Base-by-base conservation (phyloP, 2,113 vertebrate species). In the Thamnaconus septentrionalis region DNA sequence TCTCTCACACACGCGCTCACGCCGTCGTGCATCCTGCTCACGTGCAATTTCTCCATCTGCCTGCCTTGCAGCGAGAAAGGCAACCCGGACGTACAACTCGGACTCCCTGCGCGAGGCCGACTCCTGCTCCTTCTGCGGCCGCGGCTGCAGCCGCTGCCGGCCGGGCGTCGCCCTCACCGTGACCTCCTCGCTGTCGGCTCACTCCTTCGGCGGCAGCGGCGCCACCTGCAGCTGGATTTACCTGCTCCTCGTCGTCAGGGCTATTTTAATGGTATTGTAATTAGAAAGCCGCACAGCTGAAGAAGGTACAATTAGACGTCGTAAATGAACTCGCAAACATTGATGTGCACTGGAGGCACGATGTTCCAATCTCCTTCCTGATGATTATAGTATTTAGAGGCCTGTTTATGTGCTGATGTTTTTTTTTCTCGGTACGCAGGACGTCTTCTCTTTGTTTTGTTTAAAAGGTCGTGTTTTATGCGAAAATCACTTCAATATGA, bases 61-160 rank as follows among this genome's bases (percentile, higher is more conserved):
- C 4, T 47, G 4, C 53, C 18, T 54, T 61, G 78, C 82, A 96
- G 94, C 88, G 44, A 91, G 92, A 82, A 92, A 71, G 83, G 85
- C 91, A 0, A 88, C 88, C 67, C 90, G 89, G 70, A 90, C 70
- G 11, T 97, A 96, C 87, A 94, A 94, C 79, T 92, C 93, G 0
- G 63, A 67, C 40, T 71, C 77, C 51, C 90, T 94, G 86, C 87
- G 69, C 42, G 73, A 65, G 31, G 0, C 83, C 59, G 84, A 85
- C 1, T 61, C 85, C 1, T 96, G 94, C 73, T 75, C 71, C 72
- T 93, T 94, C 80, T 96, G 94, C 56, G 53, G 69, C 0, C 12
- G 10, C 0, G 78, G 87, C 46, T 95, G 93, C 71, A 5, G 18
- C 0, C 60, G 9, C 18, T 96, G 94, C n/a, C 51, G 57, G 10